Evolutionary conservation across 2,888 invertebrate genomes (phyloP).

Genomic region (Drosophila basisetae): DNA sequence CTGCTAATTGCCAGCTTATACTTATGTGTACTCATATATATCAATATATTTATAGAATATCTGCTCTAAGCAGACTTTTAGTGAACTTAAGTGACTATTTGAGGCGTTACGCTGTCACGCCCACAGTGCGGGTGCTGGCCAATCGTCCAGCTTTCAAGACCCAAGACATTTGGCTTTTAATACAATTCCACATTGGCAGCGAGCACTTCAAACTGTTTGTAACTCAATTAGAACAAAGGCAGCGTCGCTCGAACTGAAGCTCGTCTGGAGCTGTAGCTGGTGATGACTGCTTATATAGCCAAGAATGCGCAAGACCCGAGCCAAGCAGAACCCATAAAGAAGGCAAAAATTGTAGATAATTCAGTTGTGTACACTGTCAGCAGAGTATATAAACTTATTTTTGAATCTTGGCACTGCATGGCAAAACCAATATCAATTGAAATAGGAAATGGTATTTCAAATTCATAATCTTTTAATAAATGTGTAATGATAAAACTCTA

Average conservation of each 20-base stretch:
- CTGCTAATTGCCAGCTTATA: conserved; percentile 45
- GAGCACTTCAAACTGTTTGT: conserved; percentile 63
- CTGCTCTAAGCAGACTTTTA: conserved; percentile 44
- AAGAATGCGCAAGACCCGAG: conserved; percentile 20
- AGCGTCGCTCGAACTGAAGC: conserved; percentile 21
- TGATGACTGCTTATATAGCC: conserved; percentile 31
- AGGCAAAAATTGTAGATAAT: conserved; percentile 77
- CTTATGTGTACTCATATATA: conserved; percentile 5
- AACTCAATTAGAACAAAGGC: conserved; percentile 78
- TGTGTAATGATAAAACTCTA: background rate
- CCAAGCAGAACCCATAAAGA: conserved; percentile 44
- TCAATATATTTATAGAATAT: conserved; percentile 3
- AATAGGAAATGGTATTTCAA: background rate
- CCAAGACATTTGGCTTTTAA: conserved; percentile 67
- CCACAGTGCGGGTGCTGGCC: conserved; percentile 3
- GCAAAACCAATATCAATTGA: background rate
- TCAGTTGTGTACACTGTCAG: conserved; percentile 65
- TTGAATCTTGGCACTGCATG: background rate
- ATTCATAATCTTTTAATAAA: background rate
- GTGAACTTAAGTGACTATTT: conserved; percentile 22
- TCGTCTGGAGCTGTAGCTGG: conserved; percentile 10
- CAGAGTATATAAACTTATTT: background rate
- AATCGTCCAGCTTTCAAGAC: conserved; percentile 24
- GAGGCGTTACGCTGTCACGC: conserved; percentile 15
- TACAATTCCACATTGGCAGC: conserved; percentile 49